Evolutionary conservation across 2,888 invertebrate species (phyloP).

Genomic region (Metalampra italica): DNA sequence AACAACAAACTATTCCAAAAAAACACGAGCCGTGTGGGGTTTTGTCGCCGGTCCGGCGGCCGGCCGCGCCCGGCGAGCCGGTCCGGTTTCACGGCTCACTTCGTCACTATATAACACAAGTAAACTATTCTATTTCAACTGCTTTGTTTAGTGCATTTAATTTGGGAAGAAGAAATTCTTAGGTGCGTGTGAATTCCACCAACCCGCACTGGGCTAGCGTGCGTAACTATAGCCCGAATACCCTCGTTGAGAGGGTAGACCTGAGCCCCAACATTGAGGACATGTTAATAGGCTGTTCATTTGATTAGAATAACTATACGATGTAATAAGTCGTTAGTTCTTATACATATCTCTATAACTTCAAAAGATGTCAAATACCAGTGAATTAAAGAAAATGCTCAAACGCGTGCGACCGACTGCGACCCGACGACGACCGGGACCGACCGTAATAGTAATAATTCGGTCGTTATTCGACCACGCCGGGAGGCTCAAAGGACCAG

Average conservation of each 20-base stretch:
- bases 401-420: not conserved
- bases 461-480: conserved; percentile 2
- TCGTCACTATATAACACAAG: not conserved
- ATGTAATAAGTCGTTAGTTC: too few species aligned
- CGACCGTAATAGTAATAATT: conserved; percentile 10
- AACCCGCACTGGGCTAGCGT: too few species aligned
- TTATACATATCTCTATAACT: too few species aligned
- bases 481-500: conserved; percentile 12
- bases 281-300: too few species aligned
- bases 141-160: not conserved
- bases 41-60: conserved; percentile 6
- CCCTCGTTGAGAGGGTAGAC: too few species aligned
- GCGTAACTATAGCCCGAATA: too few species aligned
- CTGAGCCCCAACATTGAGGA: too few species aligned
- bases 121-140: not conserved
- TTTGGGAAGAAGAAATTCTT: too few species aligned
- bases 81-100: conserved; percentile 43
- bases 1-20: not conserved
- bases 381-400: too few species aligned
- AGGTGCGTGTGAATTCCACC: too few species aligned
- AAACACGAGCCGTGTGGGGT: not conserved
- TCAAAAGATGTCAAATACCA: too few species aligned
- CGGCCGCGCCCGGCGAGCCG: conserved; percentile 23
- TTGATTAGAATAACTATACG: too few species aligned
- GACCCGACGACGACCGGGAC: not conserved